These are phyloP conservation scores for Sceloporus undulatus DNA, from an alignment of 2,113 vertebrate species.

Conservation along the genomic window DNA sequence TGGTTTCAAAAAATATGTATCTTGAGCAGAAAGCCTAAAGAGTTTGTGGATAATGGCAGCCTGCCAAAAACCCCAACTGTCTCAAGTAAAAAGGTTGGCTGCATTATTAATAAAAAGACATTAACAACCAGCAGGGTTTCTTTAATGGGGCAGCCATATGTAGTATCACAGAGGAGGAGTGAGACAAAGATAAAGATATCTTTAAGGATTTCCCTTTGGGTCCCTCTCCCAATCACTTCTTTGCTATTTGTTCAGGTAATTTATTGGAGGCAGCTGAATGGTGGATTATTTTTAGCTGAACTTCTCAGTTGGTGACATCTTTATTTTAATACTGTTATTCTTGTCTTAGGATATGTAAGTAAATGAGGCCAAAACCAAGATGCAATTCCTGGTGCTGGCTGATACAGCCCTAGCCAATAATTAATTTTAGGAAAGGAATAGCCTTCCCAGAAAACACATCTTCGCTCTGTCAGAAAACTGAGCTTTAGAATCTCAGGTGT, in stretches of 20 bases:
- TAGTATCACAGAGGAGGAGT: slow-evolving; percentile 26
- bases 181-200: slow-evolving; percentile 23
- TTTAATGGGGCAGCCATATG: neutral
- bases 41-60: neutral
- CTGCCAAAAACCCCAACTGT: neutral
- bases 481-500: neutral
- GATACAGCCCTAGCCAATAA: neutral
- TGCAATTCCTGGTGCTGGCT: neutral
- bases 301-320: neutral
- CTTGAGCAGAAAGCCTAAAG: neutral
- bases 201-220: neutral
- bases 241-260: slow-evolving; percentile 35
- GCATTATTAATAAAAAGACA: slow-evolving; percentile 36
- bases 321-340: neutral
- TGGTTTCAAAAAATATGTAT: slow-evolving; percentile 39
- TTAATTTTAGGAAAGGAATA: neutral
- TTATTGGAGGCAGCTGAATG: slow-evolving; percentile 35
- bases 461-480: too few relatives aligned
- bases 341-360: neutral
- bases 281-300: slow-evolving; percentile 37
- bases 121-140: slow-evolving; percentile 30
- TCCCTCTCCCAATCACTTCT: slow-evolving; percentile 1
- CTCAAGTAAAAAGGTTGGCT: slow-evolving; percentile 25
- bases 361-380: neutral
- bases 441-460: neutral